phyloP scores from a whole-genome alignment of 1,140 invertebrate species.

The Helicoverpa armigera region DNA sequence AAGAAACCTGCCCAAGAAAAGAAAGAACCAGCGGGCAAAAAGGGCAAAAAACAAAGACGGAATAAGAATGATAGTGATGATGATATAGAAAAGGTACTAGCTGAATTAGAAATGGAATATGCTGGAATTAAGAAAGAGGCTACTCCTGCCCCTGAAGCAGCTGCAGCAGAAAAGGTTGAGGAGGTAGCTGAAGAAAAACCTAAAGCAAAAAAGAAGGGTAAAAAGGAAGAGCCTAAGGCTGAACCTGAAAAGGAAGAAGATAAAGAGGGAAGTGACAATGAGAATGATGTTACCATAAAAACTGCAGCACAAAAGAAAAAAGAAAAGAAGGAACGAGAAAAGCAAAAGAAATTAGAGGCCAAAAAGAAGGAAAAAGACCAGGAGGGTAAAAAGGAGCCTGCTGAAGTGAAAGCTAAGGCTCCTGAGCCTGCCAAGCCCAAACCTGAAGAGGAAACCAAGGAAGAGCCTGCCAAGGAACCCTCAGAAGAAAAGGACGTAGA shows the following conservation, averaged over 20 bases:
- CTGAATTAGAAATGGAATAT: conserved; percentile 93
- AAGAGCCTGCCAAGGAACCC: conserved; percentile 65
- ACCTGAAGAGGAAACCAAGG: conserved; percentile 61
- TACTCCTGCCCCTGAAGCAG: conserved; percentile 69
- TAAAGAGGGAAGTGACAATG: conserved; percentile 86
- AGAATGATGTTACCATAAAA: conserved; percentile 90
- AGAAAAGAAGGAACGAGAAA: conserved; percentile 95
- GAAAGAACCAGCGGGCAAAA: conserved; percentile 88
- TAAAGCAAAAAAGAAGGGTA: conserved; percentile 83
- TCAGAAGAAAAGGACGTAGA: conserved; percentile 75
- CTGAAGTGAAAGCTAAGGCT: conserved; percentile 71
- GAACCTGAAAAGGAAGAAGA: conserved; percentile 84
- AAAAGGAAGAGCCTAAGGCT: conserved; percentile 82
- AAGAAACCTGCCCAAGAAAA: conserved; percentile 86
- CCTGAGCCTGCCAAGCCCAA: conserved; percentile 65
- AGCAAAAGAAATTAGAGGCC: conserved; percentile 90
- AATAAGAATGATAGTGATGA: conserved; percentile 94
- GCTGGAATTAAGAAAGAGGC: conserved; percentile 87
- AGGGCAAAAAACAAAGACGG: conserved; percentile 90
- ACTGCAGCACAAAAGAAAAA: conserved; percentile 95
- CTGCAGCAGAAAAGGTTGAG: conserved; percentile 78
- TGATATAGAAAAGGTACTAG: conserved; percentile 94
- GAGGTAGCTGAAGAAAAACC: conserved; percentile 85
- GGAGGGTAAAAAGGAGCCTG: conserved; percentile 74
- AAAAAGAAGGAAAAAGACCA: conserved; percentile 87